Base-by-base conservation (phyloP, 1,140 invertebrate genomes). In the Drosophila baimaii region DNA sequence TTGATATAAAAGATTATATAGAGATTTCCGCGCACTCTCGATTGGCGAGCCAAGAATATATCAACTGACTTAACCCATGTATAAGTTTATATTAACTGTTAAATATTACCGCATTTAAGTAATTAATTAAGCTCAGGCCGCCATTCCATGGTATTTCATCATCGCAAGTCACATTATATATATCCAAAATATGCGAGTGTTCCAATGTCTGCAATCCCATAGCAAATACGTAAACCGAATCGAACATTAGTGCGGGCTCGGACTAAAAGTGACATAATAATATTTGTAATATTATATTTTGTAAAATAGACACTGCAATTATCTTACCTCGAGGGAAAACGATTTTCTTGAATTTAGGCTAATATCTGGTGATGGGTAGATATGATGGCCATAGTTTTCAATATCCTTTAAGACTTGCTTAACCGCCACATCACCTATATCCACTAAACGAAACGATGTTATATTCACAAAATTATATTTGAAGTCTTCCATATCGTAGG, bases 401-500 rank as follows among this genome's bases (percentile, higher is more conserved):
- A 98, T 98, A 73, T 97, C 95, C 73, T 95, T 94, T 2, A 98
- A 93, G 8, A 95, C 94, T 62, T 96, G 95, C 70, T 94, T 94
- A 4, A 97, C 96, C 78, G 95, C 95, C 23, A 95, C 93, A 70
- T 96, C 95, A 15, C 95, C 96, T 3, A 95, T 93, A 90, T 98
- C 97, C 4, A 98, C 96, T 59, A 98, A 92, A 55, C 97, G 94
- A 93, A 97, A 98, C 7, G 97, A 96, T 41, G 97, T 98, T 93
- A 98, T 98, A 92, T 98, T 98, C 13, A 98, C 97, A 61, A 95
- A 95, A 92, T 98, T 98, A 93, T 98, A 98, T 90, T 97, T 97
- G 93, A 98, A 98, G 91, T 98, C 97, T 92, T 98, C 97, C 61
- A 98, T 92, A 92, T 98, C 97, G 83, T 98, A 98, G 13, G 96